Percentiles rank a stretch among this genome's conserved stretches.
Evolutionary conservation across 1,140 invertebrate genomes (phyloP).

Genomic region (Radopholus similis): DNA sequence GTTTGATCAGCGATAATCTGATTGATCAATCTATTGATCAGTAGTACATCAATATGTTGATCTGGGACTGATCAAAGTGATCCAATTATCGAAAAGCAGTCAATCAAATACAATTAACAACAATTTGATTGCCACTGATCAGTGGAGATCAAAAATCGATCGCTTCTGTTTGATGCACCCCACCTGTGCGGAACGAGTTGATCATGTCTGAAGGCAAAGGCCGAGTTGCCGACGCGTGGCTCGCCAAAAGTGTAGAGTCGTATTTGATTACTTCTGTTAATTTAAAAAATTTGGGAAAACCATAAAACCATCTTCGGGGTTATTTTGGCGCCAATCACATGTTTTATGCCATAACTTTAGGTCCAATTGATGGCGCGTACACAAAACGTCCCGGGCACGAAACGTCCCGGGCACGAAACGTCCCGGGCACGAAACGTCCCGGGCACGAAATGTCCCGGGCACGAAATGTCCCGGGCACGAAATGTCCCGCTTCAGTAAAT

Average conservation of each 20-base stretch:
- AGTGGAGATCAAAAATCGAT: too few relatives aligned
- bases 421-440: too few relatives aligned
- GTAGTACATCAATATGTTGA: background rate
- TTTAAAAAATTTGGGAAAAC: background rate
- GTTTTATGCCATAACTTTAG: too few relatives aligned
- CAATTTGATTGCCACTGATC: too few relatives aligned
- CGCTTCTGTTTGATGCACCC: background rate
- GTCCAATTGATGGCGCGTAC: too few relatives aligned
- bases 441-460: too few relatives aligned
- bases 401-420: too few relatives aligned
- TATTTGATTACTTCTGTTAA: conserved; percentile 24
- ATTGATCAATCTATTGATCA: background rate
- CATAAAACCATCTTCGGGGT: background rate
- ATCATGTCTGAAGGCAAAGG: conserved; percentile 36
- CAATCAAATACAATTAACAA: background rate
- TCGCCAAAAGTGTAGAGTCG: conserved; percentile 41
- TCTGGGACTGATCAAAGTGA: background rate
- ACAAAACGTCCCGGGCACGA: too few relatives aligned
- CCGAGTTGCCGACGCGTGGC: conserved; percentile 35
- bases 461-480: too few relatives aligned
- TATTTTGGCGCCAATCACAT: too few relatives aligned
- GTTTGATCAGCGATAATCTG: too few relatives aligned
- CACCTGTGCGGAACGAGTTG: conserved; percentile 40
- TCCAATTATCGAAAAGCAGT: background rate
- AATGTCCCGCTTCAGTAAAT: too few relatives aligned